Evolutionary conservation across 2,888 invertebrate species (phyloP), one percentile per base, ranked within the genome.

Genomic region (Xylocampa areola): DNA sequence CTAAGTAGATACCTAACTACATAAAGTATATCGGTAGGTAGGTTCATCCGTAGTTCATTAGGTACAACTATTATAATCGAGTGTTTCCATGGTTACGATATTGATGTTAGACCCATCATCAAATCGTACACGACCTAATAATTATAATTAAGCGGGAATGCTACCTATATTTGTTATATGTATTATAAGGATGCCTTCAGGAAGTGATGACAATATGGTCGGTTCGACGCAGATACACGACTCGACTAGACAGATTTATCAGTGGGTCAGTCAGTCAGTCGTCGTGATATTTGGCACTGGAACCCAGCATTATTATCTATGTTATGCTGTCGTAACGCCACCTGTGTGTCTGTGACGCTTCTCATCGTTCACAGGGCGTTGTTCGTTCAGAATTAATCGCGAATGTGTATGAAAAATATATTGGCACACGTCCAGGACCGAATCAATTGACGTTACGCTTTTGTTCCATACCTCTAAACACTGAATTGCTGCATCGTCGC

Each of bases 191-290:
- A 37, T 10, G 19, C 19, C 19, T 23, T 23, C 21, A 23, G 10
- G 23, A 33, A 43, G 30, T 36, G 25, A 41, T 30, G n/a, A 11
- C n/a, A n/a, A n/a, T 5, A 3, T 30, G n/a, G 13, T 47, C 47
- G 69, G 69, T 66, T 64, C 41, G 41, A 35, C 27, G n/a, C 7
- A 17, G 29, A 65, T 57, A 50, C 57, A 14, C 10, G 16, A 19
- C 14, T 13, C 13, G 11, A 11, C 48, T 36, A 63, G 64, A 50
- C 57, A 37, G 41, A 41, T 30, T 13, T 30, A 69, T 63, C 49
- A 66, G 41, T 66, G 37, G 65, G 65, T 69, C 70, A 66, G 64
- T 66, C 64, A 66, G 69, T 63, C 65, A 69, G 44, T 25, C 54
- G 43, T 5, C 13, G 69, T 30, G 30, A 50, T 35, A 62, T 69